Evolutionary conservation across 2,797 vertebrate genomes (phyloP), one percentile per base, ranked within the genome.

Genomic region (Pagetopsis macropterus): DNA sequence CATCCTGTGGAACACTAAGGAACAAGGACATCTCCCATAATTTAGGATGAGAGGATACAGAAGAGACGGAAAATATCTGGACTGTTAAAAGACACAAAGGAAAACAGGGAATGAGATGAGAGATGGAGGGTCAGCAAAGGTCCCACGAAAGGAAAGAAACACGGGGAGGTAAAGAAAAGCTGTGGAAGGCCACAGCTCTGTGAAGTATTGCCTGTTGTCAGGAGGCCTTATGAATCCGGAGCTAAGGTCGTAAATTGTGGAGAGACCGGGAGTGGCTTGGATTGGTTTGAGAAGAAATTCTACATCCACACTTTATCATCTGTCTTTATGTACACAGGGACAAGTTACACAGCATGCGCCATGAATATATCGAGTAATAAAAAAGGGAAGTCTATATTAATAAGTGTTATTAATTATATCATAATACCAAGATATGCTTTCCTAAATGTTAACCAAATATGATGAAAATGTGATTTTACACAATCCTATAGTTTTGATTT

Each of bases 191-290:
- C 76, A 43, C 63, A 75, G 75, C 50, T 72, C 48, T 10, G 72
- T 90, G 81, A 89, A 84, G 82, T 79, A 88, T 57, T 58, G 64
- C 23, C 54, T 58, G 52, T 61, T 76, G 73, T 86, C 79, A 76
- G 68, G 17, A 33, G 60, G 59, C 71, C 71, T 40, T 48, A 69
- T 65, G 71, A 83, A 79, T 68, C 67, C 59, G 12, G 70, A 54
- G 56, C 70, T 61, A 11, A 37, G 49, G 70, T 54, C 17, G 13
- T 90, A 88, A 82, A 87, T 85, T 56, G 59, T 63, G 41, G 65
- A 65, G 64, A 72, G 64, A 59, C 43, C 15, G 57, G 9, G 54
- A 65, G 41, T 23, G 37, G 27, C 61, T 58, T 3, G 16, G 57
- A 55, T 45, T 4, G 60, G 12, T 69, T 51, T 16, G 48, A 63